Base-by-base conservation (phyloP, 2,113 vertebrate species). In the Corythoichthys haematopterus region DNA sequence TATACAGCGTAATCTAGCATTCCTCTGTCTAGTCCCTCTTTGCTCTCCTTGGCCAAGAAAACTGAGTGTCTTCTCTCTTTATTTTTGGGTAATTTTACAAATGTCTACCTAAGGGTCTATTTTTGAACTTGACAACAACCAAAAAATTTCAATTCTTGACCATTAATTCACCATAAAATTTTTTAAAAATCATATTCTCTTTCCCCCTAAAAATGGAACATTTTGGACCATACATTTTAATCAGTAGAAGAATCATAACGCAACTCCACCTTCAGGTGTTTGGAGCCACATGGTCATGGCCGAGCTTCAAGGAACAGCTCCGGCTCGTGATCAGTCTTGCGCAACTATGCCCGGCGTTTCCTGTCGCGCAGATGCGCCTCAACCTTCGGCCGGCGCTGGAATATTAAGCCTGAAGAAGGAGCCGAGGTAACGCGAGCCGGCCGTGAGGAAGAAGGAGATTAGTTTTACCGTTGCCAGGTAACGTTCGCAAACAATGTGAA, bases 401-500 rank as follows among this genome's bases (percentile, higher is more conserved):
- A 66, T 16, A 64, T 65, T 48, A 69, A 58, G 43, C 8, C 36
- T 38, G 70, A 71, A 77, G 69, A 78, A 64, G 33, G 66, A 75
- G 74, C 62, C 67, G n/a, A 74, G 45, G 66, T 78, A 84, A 89
- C 8, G 69, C 13, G 80, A 90, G 75, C 77, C 53, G 67, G 43
- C 55, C 52, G 56, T 65, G 16, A 66, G 67, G 72, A 72, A 61
- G 59, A 65, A 53, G 55, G 59, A 68, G 77, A 73, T 83, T 76
- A 76, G 77, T 59, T 60, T 33, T 40, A 67, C 46, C 9, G 88
- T 89, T 76, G 82, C 87, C 85, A 84, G 82, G 88, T 88, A 85
- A 88, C 84, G 2, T 62, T 50, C 40, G 38, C 84, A 87, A 85
- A 88, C 79, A 89, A 66, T 68, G 79, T 78, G 70, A 85, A 84